phyloP scores from a whole-genome alignment of 2,888 invertebrate genomes.

The Mantis religiosa region DNA sequence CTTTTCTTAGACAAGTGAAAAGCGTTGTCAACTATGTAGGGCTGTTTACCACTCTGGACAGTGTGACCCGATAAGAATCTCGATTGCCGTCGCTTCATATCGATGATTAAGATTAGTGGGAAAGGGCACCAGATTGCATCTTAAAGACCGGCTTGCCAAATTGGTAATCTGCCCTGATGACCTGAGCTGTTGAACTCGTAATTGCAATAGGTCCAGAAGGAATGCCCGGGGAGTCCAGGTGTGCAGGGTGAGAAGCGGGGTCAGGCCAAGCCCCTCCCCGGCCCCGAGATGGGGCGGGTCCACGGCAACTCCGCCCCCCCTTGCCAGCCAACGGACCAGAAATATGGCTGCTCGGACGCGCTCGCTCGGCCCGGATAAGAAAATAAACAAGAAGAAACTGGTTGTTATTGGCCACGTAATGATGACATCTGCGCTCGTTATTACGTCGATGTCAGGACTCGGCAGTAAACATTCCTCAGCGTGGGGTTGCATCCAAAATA shows the following conservation, averaged over 20 bases:
- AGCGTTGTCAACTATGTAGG: too few relatives aligned
- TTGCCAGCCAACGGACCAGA: constrained; percentile 20
- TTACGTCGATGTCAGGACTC: background rate
- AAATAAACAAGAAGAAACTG: background rate
- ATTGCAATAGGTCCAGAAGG: background rate
- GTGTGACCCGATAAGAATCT: too few relatives aligned
- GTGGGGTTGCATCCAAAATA: too few relatives aligned
- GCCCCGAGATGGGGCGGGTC: constrained; percentile 23
- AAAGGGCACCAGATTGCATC: background rate
- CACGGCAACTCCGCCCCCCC: constrained; percentile 26
- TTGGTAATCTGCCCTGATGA: background rate
- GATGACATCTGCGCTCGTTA: background rate
- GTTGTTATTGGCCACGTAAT: background rate
- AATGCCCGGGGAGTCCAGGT: background rate
- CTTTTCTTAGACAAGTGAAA: too few relatives aligned
- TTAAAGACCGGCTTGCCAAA: background rate
- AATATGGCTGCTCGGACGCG: constrained; percentile 28
- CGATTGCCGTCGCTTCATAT: too few relatives aligned
- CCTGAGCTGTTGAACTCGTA: background rate
- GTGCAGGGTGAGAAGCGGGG: constrained; percentile 6
- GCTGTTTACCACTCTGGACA: too few relatives aligned
- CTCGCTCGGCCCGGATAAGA: background rate
- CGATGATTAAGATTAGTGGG: background rate
- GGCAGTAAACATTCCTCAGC: background rate
- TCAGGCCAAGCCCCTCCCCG: constrained; percentile 20